Percentiles rank a stretch among this genome's conserved stretches.
Conservation (phyloP, 2,888 invertebrate genomes). For the Cataglyphis livida region DNA sequence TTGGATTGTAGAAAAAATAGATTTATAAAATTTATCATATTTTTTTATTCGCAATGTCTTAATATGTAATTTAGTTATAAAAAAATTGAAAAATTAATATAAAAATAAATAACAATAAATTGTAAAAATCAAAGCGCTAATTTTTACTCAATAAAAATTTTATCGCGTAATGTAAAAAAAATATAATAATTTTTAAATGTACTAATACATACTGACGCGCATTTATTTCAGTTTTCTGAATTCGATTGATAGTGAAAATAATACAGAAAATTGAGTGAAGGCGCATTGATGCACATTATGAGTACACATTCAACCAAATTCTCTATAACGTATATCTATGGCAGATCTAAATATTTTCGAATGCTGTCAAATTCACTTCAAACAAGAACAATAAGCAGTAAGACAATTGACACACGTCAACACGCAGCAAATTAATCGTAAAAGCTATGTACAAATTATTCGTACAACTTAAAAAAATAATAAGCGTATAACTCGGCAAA, state of each 20-base stretch:
- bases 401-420: constrained; percentile 49
- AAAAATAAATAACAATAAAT: constrained; percentile 20
- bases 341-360: background rate
- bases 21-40: background rate
- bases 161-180: background rate
- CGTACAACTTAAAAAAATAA: constrained; percentile 37
- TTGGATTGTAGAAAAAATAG: background rate
- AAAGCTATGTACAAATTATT: constrained; percentile 45
- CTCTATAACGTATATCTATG: background rate
- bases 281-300: background rate
- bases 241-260: background rate
- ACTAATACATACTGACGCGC: background rate
- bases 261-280: background rate
- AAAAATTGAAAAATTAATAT: background rate
- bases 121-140: constrained; percentile 20
- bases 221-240: background rate
- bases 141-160: background rate
- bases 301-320: background rate
- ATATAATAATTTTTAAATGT: background rate
- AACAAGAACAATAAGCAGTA: constrained; percentile 39
- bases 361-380: constrained; percentile 9
- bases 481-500: constrained; percentile 34
- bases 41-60: background rate
- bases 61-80: background rate
- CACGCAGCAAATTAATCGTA: constrained; percentile 47